phyloP scores from a whole-genome alignment of 2,888 invertebrate genomes.

The Drosophila hamatofila region DNA sequence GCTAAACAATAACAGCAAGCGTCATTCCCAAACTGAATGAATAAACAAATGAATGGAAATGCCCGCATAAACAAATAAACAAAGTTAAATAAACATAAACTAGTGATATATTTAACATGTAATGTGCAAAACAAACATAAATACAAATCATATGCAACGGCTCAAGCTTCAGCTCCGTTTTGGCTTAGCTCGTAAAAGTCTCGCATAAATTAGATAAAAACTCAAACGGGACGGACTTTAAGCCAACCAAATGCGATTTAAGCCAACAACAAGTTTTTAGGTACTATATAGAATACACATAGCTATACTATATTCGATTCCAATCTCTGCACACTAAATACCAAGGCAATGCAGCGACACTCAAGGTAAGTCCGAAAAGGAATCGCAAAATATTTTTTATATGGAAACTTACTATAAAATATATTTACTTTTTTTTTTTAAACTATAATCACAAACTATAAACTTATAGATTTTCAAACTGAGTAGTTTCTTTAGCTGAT shows the following conservation, averaged over 20 bases:
- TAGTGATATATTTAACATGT: conserved; percentile 70
- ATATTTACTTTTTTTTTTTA: no score
- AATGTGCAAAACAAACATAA: conserved; percentile 69
- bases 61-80: conserved; percentile 55
- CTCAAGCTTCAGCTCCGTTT: conserved; percentile 48
- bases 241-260: conserved; percentile 24
- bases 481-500: not conserved
- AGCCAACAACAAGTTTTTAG: conserved; percentile 32
- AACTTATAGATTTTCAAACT: not conserved
- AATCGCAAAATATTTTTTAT: not conserved
- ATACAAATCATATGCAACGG: conserved; percentile 36
- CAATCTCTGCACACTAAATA: conserved; percentile 42
- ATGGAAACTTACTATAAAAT: not conserved
- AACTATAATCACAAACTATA: no score
- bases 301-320: conserved; percentile 42
- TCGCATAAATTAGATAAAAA: conserved; percentile 53
- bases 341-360: conserved; percentile 72
- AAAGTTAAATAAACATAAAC: conserved; percentile 67
- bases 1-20: conserved; percentile 42
- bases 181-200: conserved; percentile 58
- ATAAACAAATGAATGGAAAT: conserved; percentile 46
- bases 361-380: conserved; percentile 56
- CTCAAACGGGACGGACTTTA: conserved; percentile 34
- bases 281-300: conserved; percentile 41
- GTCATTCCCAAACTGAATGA: conserved; percentile 25